Evolutionary conservation across 2,113 vertebrate species (phyloP).

Genomic region (Nycticorax nycticorax): DNA sequence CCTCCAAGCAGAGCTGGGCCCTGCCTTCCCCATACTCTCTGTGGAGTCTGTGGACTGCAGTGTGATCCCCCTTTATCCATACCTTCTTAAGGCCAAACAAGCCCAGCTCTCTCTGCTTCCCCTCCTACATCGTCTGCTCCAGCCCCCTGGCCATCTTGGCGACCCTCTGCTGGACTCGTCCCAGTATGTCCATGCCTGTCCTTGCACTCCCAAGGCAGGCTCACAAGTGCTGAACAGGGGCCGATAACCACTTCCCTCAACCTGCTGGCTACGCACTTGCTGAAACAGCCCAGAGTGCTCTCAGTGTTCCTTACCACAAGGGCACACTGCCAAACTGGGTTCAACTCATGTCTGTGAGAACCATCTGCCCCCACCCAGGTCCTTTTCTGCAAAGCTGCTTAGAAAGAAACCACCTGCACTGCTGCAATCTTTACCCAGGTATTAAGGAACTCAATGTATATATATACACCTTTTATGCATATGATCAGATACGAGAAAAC

Average conservation of each 20-base stretch:
- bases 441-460: neutral
- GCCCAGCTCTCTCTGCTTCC: neutral
- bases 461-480: too few relatives aligned
- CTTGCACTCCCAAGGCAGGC: neutral
- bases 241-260: neutral
- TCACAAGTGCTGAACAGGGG: neutral
- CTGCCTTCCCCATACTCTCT: too few relatives aligned
- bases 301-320: neutral
- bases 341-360: neutral
- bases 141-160: neutral
- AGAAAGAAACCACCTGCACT: neutral
- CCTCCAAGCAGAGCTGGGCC: too few relatives aligned
- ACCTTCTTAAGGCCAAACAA: neutral
- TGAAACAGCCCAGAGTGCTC: neutral
- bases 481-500: accelerated
- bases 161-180: neutral
- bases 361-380: neutral
- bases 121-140: neutral
- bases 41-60: neutral
- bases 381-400: neutral
- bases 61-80: neutral
- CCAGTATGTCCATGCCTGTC: too few relatives aligned
- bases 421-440: neutral
- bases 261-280: neutral
- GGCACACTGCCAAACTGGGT: neutral